Evolutionary conservation across 2,797 vertebrate species (phyloP), one percentile per base, ranked within the genome.

Genomic region (Kryptolebias ocellatus): DNA sequence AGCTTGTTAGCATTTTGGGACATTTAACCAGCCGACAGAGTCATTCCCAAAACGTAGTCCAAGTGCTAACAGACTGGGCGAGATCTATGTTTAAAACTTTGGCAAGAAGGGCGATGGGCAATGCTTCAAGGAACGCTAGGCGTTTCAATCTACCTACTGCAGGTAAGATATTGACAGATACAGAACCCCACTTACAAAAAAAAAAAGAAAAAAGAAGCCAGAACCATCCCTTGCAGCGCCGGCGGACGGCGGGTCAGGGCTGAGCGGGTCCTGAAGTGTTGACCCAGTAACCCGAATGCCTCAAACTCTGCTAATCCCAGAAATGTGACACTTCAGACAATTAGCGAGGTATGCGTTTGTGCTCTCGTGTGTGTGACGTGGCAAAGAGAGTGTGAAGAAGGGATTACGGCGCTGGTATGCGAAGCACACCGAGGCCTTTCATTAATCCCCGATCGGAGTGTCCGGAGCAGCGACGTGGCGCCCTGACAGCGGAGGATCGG

Each of bases 321-420:
- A 92, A 91, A 90, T 89, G 87, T 92, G 90, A 92, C 89, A 86
- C 87, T 72, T 72, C 44, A 54, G 78, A 87, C 80, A 86, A 87
- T 90, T 79, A 88, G 65, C 54, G 53, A 85, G 72, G 83, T 85
- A 68, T 90, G 82, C 53, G 49, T 77, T 69, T 53, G 67, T 76
- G 73, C 62, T 80, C 76, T 78, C 67, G 67, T 70, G 79, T 68
- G 46, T 76, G 39, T 84, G 80, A 88, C 83, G 74, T 61, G 74
- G 64, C 59, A 44, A 66, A 45, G 29, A 51, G 39, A 27, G 58
- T 39, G 65, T 46, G 37, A 64, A 28, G 42, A 24, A 1, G 61
- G 80, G 83, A 87, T 90, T 91, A 85, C 53, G 10, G 49, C 50
- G 73, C 57, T 66, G 83, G 85, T 82, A 88, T 86, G 88, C 27